Evolutionary conservation across 2,113 vertebrate species (phyloP), one percentile per base, ranked within the genome.

Genomic region (Carassius gibelio): DNA sequence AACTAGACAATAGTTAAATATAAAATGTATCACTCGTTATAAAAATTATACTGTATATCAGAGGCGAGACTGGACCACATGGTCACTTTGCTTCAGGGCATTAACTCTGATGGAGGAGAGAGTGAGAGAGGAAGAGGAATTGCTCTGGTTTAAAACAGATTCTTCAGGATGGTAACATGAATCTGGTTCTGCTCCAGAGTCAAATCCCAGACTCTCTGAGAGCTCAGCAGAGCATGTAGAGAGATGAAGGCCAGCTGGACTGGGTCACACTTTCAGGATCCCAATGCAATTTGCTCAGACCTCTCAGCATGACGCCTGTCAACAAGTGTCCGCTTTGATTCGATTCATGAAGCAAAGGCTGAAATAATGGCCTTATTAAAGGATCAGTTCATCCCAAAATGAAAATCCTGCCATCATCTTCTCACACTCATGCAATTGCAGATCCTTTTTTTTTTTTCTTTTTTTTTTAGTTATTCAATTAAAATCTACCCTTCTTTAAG

Each of bases 221-320:
- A 64, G 78, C 30, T 76, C 48, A 76, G 74, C 74, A 76, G 74
- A 55, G 48, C 74, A 76, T 76, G 45, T 52, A 34, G 74, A 55
- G 48, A 10, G 48, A 55, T 26, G 14, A 8, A 17, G 36, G 36
- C 36, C 78, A 62, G 61, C 38, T 81, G 78, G 38, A 48, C n/a
- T 48, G 38, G 7, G 38, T 81, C n/a, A 66, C 23, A 1, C 78
- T 66, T 64, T 81, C 61, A 66, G 59, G 5, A 26, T 45, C 59
- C 42, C 36, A 80, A 13, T 55, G 74, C 15, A 55, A 76, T 76
- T 76, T 76, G 26, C 26, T 76, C 74, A 76, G 26, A 55, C 48
- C 74, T 76, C 74, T 76, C 74, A 34, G 74, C 26, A 76, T 52
- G 48, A 50, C 8, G 13, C 23, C 26, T 50, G 48, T 55, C 48